Percentiles rank a stretch among this genome's conserved stretches.
Conservation (phyloP, 2,797 vertebrate genomes). For the Pseudocheirus occidentalis region DNA sequence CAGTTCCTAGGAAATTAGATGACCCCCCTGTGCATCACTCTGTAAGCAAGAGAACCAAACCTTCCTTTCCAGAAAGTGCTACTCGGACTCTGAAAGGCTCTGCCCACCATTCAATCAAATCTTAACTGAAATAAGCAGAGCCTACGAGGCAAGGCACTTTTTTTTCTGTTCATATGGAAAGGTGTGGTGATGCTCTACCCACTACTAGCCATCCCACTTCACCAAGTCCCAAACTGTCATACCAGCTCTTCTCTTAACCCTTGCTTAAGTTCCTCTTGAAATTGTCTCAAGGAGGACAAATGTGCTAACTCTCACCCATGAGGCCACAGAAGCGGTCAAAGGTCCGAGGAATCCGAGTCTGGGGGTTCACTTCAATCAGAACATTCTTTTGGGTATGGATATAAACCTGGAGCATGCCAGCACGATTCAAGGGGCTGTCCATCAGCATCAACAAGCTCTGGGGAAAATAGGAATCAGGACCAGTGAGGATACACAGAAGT, state of each 20-base stretch:
- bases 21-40: neutral
- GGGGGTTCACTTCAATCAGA: slow-evolving; percentile 96
- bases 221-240: neutral
- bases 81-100: neutral
- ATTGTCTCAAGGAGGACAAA: neutral
- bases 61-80: neutral
- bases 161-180: neutral
- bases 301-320: slow-evolving; percentile 89
- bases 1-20: neutral
- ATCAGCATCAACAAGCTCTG: slow-evolving; percentile 94
- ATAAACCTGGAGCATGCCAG: slow-evolving; percentile 96
- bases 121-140: neutral
- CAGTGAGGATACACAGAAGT: fast-evolving
- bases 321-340: slow-evolving; percentile 97
- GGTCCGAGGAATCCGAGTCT: slow-evolving; percentile 97
- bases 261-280: neutral
- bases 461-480: slow-evolving; percentile 7
- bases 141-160: neutral
- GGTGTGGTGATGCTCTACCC: neutral
- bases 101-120: neutral
- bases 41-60: neutral
- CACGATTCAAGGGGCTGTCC: slow-evolving; percentile 97
- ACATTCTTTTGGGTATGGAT: slow-evolving; percentile 96
- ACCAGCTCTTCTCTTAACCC: neutral
- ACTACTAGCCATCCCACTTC: neutral